These are phyloP conservation scores for Acronicta leporina DNA, from an alignment of 2,888 invertebrate genomes.

Conservation along the genomic window DNA sequence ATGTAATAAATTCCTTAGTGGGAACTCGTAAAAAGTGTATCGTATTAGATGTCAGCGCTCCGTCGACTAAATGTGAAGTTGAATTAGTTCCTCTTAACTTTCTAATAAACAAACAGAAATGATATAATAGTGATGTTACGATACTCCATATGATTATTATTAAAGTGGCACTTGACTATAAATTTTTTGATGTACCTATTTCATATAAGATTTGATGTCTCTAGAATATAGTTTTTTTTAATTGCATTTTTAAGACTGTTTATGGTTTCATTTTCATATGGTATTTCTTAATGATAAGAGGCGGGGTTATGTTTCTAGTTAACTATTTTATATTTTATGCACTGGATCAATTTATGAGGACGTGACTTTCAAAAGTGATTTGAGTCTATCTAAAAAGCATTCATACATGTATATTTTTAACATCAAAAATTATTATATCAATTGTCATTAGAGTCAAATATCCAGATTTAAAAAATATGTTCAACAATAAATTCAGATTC, in stretches of 20 bases:
- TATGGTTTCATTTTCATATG: slow-evolving; percentile 39
- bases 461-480: too few species aligned
- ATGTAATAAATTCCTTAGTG: slow-evolving; percentile 78
- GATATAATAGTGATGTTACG: slow-evolving; percentile 60
- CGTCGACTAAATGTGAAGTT: slow-evolving; percentile 74
- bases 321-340: not conserved
- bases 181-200: slow-evolving; percentile 32
- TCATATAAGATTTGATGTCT: slow-evolving; percentile 25
- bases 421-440: too few species aligned
- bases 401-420: too few species aligned
- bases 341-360: not conserved
- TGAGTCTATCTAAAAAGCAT: not conserved
- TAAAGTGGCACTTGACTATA: slow-evolving; percentile 35
- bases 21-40: slow-evolving; percentile 80
- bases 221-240: slow-evolving; percentile 16
- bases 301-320: slow-evolving; percentile 8
- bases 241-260: slow-evolving; percentile 10
- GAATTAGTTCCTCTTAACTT: slow-evolving; percentile 79
- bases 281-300: slow-evolving; percentile 22
- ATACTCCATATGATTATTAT: slow-evolving; percentile 56
- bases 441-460: too few species aligned
- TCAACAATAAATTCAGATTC: slow-evolving; percentile 8
- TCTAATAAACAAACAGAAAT: slow-evolving; percentile 75
- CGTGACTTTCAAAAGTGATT: not conserved
- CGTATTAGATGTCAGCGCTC: slow-evolving; percentile 77